These are phyloP conservation scores for Volucella bombylans DNA, from an alignment of 2,888 invertebrate species.

Conservation along the genomic window DNA sequence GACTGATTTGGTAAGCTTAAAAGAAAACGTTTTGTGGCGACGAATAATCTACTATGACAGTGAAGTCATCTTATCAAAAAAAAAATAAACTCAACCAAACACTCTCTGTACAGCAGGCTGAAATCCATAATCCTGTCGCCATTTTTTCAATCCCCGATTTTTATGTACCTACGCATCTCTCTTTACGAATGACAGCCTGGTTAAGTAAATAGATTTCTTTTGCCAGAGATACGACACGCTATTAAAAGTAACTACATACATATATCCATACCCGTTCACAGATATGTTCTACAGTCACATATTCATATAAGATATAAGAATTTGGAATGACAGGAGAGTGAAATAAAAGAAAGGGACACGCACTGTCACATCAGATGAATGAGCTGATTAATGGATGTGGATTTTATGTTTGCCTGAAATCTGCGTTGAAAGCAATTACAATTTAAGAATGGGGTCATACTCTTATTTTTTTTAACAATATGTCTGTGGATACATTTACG, in stretches of 20 bases:
- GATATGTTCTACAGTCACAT: neutral
- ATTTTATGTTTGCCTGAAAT: slow-evolving; percentile 74
- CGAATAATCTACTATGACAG: slow-evolving; percentile 63
- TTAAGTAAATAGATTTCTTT: slow-evolving; percentile 1
- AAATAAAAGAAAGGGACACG: slow-evolving; percentile 80
- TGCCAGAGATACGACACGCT: neutral
- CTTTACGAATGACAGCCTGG: neutral
- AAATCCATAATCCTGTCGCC: slow-evolving; percentile 54
- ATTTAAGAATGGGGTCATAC: neutral
- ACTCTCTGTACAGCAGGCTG: slow-evolving; percentile 24
- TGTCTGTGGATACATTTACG: no score
- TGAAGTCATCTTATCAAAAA: slow-evolving; percentile 48
- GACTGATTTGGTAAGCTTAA: no score
- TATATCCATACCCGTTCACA: neutral
- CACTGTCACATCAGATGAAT: slow-evolving; percentile 82
- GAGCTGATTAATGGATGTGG: slow-evolving; percentile 82
- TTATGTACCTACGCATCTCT: neutral
- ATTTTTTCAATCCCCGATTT: slow-evolving; percentile 30
- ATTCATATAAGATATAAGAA: neutral
- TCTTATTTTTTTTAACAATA: no score
- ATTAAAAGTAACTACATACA: neutral
- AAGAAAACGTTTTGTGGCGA: slow-evolving; percentile 41
- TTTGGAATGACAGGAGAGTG: neutral
- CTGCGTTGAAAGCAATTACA: neutral
- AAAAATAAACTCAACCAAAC: no score